Evolutionary conservation across 2,888 invertebrate genomes (phyloP), one percentile per base, ranked within the genome.

Genomic region (Pterostichus madidus): DNA sequence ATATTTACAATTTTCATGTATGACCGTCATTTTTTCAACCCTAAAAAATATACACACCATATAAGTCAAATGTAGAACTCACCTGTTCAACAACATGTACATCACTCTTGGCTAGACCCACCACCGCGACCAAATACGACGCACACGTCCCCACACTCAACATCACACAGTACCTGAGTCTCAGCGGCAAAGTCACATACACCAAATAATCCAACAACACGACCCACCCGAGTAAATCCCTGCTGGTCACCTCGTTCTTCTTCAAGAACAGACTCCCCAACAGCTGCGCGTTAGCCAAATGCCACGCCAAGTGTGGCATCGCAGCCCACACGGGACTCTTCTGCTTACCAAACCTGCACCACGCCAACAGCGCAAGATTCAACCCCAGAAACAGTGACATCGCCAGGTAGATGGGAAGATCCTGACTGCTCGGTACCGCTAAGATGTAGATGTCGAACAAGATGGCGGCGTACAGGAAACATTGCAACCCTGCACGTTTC

Each of bases 181-280:
- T 91, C 83, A 96, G 90, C 0, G 96, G 96, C 85, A 96, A 89
- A 13, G 95, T 94, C 80, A 95, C 94, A 89, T 94, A 95, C 73
- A 95, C 92, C 73, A 95, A 90, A 88, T 95, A 96, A 86, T 94
- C 93, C 86, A 95, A 89, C 73, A 96, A 90, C 84, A 96, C 90
- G 32, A 93, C 92, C 95, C 95, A 95, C 39, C 94, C 94, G 15
- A 95, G 91, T 80, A 93, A 92, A 87, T 95, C 94, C 84, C 94
- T 91, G 24, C 93, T 92, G 59, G 92, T 92, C 85, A 92, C 91
- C 85, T 92, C 92, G 88, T 91, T 88, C 87, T 90, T 89, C 87
- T 93, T 93, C 84, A 94, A 90, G 87, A 93, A 92, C 85, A 94
- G 90, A 87, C 93, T 92, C 81, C 91, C 90, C 76, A 94, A 90